Percentiles rank a stretch among this genome's conserved stretches.
phyloP scores from a whole-genome alignment of 2,888 invertebrate genomes.

The Parnassius orleans region DNA sequence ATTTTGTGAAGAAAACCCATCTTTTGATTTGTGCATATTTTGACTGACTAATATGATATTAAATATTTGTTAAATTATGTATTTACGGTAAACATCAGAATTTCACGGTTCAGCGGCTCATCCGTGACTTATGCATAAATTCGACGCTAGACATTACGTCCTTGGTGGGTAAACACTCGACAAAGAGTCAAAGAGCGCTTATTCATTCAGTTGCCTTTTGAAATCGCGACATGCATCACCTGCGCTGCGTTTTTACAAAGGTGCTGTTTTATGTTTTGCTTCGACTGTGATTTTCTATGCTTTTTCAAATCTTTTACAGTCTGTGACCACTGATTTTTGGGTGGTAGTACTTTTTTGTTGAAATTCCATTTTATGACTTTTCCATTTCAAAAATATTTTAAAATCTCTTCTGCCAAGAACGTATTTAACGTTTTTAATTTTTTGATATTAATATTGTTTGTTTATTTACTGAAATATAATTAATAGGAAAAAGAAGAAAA shows the following conservation, averaged over 20 bases:
- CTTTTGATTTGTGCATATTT: no score
- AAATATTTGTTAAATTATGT: no score
- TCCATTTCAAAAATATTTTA: no score
- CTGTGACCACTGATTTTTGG: no score
- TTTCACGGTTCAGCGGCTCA: slow-evolving; percentile 47
- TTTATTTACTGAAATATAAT: slow-evolving; percentile 15
- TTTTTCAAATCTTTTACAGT: no score
- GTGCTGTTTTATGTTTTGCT: slow-evolving; percentile 36
- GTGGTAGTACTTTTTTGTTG: no score
- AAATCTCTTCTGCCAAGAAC: no score
- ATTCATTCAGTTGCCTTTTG: slow-evolving; percentile 54
- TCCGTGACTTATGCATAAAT: slow-evolving; percentile 52
- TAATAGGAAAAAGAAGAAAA: slow-evolving; percentile 76
- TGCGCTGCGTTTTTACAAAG: slow-evolving; percentile 71
- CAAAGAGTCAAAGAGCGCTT: slow-evolving; percentile 37
- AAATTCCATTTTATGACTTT: no score
- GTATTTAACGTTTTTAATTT: no score
- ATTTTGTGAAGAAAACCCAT: no score
- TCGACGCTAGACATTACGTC: slow-evolving; percentile 36
- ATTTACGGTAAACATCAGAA: slow-evolving; percentile 29
- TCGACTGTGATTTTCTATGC: background rate
- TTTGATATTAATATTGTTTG: background rate
- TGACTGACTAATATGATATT: no score
- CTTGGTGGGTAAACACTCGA: slow-evolving; percentile 36
- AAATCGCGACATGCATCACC: slow-evolving; percentile 69